A percentile compares a stretch with the other conserved stretches of the same genome.
These are phyloP conservation scores for Conomelus anceps DNA, from an alignment of 2,888 invertebrate genomes.

Conservation along the genomic window DNA sequence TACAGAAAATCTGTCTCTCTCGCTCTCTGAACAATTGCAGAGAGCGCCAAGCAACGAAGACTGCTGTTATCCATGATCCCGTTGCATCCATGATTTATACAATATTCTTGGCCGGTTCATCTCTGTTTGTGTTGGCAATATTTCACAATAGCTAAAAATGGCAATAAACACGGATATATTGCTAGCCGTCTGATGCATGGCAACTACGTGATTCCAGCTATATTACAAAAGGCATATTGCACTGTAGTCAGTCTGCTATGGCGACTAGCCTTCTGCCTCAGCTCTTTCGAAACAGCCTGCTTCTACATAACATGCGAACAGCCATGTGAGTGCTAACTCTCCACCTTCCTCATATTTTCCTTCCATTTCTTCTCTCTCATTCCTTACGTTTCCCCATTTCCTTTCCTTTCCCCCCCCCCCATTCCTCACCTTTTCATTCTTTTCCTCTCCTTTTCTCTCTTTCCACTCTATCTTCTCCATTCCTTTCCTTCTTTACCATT, in stretches of 20 bases:
- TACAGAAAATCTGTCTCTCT: not conserved
- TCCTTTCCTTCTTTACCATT: too few species aligned
- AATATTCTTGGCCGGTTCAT: constrained; percentile 12
- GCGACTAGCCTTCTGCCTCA: not conserved
- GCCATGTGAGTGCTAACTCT: not conserved
- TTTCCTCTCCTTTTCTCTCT: too few species aligned
- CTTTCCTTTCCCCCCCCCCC: too few species aligned
- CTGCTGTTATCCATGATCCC: not conserved
- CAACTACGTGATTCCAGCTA: constrained; percentile 5
- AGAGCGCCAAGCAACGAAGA: not conserved
- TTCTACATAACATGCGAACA: not conserved
- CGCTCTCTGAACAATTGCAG: not conserved
- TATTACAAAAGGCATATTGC: constrained; percentile 13
- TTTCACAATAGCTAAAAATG: constrained; percentile 27
- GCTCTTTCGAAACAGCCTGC: not conserved
- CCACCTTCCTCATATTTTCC: too few species aligned
- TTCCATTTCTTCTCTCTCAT: too few species aligned
- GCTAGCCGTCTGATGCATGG: constrained; percentile 16
- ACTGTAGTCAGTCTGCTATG: not conserved
- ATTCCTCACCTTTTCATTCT: too few species aligned
- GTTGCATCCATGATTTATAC: constrained; percentile 7
- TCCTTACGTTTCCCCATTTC: too few species aligned
- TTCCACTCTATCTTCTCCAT: too few species aligned
- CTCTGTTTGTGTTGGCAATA: constrained; percentile 17
- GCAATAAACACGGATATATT: constrained; percentile 27